Evolutionary conservation across 2,888 invertebrate genomes (phyloP).

Genomic region (Xanthia icteritia): DNA sequence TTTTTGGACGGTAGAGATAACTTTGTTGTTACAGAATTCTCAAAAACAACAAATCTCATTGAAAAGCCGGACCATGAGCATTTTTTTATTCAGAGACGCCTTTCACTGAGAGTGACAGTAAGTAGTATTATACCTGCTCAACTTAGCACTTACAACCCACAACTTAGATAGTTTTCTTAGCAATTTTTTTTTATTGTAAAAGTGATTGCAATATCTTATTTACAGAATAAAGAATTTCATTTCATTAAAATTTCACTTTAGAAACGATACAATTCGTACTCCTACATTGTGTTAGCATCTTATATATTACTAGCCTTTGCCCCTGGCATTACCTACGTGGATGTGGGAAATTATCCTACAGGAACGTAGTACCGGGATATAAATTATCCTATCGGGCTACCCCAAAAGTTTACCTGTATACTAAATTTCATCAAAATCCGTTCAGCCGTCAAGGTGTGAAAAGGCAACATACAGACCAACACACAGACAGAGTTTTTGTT

Average conservation of each 20-base stretch:
- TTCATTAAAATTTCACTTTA: no score
- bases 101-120: not conserved
- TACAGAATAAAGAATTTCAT: no score
- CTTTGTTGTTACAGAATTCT: not conserved
- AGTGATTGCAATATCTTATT: no score
- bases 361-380: not conserved
- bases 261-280: constrained; percentile 1
- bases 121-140: not conserved
- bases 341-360: not conserved
- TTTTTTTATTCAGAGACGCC: not conserved
- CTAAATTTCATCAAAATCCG: not conserved
- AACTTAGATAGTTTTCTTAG: no score
- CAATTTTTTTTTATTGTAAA: no score
- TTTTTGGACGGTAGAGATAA: not conserved
- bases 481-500: not conserved
- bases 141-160: not conserved
- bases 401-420: not conserved
- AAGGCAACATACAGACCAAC: not conserved
- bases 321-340: not conserved
- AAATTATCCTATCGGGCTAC: no score
- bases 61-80: not conserved
- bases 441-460: not conserved
- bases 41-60: not conserved
- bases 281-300: not conserved
- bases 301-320: not conserved